Evolutionary conservation across 1,140 invertebrate species (phyloP).

Genomic region (Rhopalosiphum padi): DNA sequence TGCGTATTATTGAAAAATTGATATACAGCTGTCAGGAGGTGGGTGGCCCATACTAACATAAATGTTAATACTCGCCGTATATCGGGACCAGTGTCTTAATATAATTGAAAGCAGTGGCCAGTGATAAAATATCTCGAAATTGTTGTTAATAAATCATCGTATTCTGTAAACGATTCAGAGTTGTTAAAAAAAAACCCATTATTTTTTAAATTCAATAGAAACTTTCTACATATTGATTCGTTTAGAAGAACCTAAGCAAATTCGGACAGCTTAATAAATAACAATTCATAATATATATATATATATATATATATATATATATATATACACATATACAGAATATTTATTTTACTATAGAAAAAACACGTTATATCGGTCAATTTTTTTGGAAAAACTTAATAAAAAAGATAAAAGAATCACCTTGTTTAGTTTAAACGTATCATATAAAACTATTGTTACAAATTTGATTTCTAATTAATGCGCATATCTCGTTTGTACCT

Average conservation of each 20-base stretch:
- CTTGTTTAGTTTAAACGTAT: background rate
- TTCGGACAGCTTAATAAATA: background rate
- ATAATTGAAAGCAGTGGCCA: background rate
- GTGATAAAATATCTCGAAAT: constrained; percentile 10
- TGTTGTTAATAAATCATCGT: background rate
- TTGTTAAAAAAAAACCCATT: background rate
- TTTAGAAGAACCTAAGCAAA: background rate
- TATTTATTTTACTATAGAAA: background rate
- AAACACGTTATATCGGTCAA: background rate
- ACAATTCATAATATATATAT: background rate
- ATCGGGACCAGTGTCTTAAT: background rate
- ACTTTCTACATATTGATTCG: no score
- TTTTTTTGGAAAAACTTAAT: background rate
- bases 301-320: background rate
- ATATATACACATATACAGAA: background rate
- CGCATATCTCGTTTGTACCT: no score
- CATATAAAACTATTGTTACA: background rate
- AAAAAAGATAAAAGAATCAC: background rate
- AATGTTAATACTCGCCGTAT: background rate
- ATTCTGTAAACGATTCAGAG: background rate
- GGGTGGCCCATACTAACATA: background rate
- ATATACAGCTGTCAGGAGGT: background rate
- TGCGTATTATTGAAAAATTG: constrained; percentile 3
- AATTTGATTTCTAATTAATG: background rate
- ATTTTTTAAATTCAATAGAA: background rate